Evolutionary conservation across 1,140 invertebrate genomes (phyloP), one percentile per base, ranked within the genome.

Genomic region (Lanistes nyassanus): DNA sequence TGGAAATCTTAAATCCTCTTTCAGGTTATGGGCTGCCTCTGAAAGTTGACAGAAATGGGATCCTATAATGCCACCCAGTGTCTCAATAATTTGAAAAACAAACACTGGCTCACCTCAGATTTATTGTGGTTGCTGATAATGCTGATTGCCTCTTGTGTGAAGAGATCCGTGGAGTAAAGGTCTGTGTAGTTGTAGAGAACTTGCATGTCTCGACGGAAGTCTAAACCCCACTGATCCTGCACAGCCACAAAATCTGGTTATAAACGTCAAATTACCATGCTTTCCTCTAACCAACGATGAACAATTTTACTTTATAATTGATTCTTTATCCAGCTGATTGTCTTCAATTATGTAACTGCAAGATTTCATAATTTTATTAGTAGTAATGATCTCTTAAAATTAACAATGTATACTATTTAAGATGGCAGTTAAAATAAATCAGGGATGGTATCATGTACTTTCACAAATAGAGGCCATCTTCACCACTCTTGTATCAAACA

Each of bases 141-240:
- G n/a, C 76, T 77, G 29, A 82, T 70, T 53, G 85, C 84, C 75
- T 79, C 78, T 3, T 82, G 53, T 16, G 81, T 83, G 68, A 85
- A 87, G 9, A 86, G 74, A 69, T 82, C 85, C 21, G 89, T 89
- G 16, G 89, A 89, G 77, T 90, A 90, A 13, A 78, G 66, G 3
- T 87, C 88, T 47, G 80, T 81, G 53, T 83, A 81, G 75, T 83
- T 83, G 76, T 76, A 60, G 60, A 83, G 31, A 6, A 82, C 65
- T 67, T 76, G 73, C 77, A 75, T 78, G 56, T 84, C 76, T n/a
- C 72, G 60, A 29, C 78, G 76, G 74, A 86, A 81, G 72, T 87
- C 83, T 29, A 83, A 56, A 19, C 84, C 84, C 72, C 74, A 80
- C 39, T 78, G 74, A 29, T 55, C 55, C 80, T 79, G 53, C 6